These are phyloP conservation scores for Corythornis madagascariensis DNA, from an alignment of 2,113 vertebrate species.

Conservation along the genomic window DNA sequence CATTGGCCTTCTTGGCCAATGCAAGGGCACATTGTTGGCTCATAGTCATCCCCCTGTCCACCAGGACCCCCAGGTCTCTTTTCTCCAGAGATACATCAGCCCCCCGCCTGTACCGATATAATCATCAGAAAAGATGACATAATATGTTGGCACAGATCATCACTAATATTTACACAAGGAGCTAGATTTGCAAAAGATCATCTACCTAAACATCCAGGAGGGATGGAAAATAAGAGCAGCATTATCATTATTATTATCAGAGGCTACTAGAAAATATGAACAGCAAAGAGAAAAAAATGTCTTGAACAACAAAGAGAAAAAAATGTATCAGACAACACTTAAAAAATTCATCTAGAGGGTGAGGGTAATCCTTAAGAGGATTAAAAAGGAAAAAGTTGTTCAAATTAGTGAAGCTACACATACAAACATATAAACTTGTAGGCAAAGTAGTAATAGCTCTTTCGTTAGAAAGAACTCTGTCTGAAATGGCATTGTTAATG, in stretches of 20 bases:
- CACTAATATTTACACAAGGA: background rate
- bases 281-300: background rate
- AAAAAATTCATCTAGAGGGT: background rate
- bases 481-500: background rate
- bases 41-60: no score
- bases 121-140: background rate
- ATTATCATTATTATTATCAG: background rate
- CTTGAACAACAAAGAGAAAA: background rate
- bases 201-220: background rate
- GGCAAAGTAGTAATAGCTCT: background rate
- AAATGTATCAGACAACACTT: background rate
- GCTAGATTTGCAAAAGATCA: background rate
- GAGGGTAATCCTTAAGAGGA: background rate
- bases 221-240: background rate
- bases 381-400: background rate
- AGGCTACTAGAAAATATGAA: background rate
- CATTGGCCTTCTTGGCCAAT: no score
- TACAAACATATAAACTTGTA: background rate
- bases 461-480: background rate
- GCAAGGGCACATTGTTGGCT: no score
- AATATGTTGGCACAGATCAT: background rate
- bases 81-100: no score
- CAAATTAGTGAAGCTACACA: background rate
- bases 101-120: background rate
- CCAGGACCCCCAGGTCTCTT: no score